Evolutionary conservation across 2,797 vertebrate species (phyloP), one percentile per base, ranked within the genome.

Genomic region (Aphelocoma californica): DNA sequence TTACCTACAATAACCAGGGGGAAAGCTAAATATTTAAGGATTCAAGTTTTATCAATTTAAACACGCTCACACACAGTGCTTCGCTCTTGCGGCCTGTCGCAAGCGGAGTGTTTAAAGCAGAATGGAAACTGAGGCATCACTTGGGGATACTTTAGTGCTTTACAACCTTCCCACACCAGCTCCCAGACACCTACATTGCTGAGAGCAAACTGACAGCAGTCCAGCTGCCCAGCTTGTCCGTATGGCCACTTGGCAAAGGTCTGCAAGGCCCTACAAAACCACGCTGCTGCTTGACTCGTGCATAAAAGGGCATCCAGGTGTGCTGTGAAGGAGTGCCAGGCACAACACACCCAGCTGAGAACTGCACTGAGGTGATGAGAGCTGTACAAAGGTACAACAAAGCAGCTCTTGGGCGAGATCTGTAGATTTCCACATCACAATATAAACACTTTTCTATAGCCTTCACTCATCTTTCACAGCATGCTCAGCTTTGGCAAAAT

Each of bases 71-170:
- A 42, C 19, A 15, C 88, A 50, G 47, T 0, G 1, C 44, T 72
- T 72, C 0, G 0, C 31, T 91, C 45, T 24, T 38, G 40, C 38
- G 19, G 23, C 60, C 2, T 2, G 40, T 31, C 0, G 0, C 72
- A 70, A 60, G 21, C 2, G 5, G 48, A 70, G 56, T 24, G n/a
- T 62, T 69, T 40, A 62, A 83, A 72, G 67, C 71, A 74, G 47
- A 90, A 62, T 0, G 10, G 75, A 86, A 61, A 73, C 36, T 7
- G 57, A 75, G 29, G 28, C 1, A 0, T 50, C 58, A 19, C 57
- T 53, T 0, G 0, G 0, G 0, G 42, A 17, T 19, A 50, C 32
- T 69, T 78, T 0, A 81, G 83, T 53, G 66, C 88, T 93, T 97
- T 93, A 85, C 78, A 89, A 91, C 74, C 94, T 95, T 86, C 92